Evolutionary conservation across 2,888 invertebrate species (phyloP).

Genomic region (Prosopocoilus inquinatus): DNA sequence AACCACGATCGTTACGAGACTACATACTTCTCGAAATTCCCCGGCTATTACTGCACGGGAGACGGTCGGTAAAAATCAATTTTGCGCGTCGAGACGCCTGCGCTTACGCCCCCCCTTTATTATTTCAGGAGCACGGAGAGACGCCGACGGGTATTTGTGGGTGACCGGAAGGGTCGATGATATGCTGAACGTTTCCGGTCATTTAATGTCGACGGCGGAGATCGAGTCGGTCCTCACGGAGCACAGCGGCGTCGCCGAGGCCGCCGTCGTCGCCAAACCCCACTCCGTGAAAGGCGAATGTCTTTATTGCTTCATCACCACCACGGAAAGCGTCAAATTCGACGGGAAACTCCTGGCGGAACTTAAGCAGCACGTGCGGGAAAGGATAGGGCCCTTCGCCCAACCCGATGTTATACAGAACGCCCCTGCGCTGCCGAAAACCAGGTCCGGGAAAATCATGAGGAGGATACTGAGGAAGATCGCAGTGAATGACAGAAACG

Average conservation of each 20-base stretch:
- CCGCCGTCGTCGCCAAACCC: conserved; percentile 93
- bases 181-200: conserved; percentile 98
- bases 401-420: conserved; percentile 92
- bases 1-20: conserved; percentile 88
- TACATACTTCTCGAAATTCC: conserved; percentile 94
- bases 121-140: conserved; percentile 77
- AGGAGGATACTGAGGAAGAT: conserved; percentile 91
- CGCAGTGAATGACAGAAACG: conserved; percentile 81
- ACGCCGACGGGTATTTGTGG: conserved; percentile 94
- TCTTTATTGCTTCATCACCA: conserved; percentile 93
- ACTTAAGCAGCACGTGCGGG: conserved; percentile 77
- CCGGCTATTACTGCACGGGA: conserved; percentile 96
- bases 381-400: conserved; percentile 94
- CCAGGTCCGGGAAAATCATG: conserved; percentile 98
- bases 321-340: conserved; percentile 74
- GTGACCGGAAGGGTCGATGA: conserved; percentile 97
- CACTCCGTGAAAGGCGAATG: conserved; percentile 96
- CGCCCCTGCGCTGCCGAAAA: conserved; percentile 93
- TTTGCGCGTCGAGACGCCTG: background rate
- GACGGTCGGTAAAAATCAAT: conserved; percentile 68
- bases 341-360: conserved; percentile 68
- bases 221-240: conserved; percentile 80
- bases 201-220: conserved; percentile 96
- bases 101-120: too few relatives aligned
- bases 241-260: conserved; percentile 81